A percentile compares a stretch with the other conserved stretches of the same genome.
Evolutionary conservation across 2,888 invertebrate species (phyloP).

Genomic region (Trissoscelio sp.): DNA sequence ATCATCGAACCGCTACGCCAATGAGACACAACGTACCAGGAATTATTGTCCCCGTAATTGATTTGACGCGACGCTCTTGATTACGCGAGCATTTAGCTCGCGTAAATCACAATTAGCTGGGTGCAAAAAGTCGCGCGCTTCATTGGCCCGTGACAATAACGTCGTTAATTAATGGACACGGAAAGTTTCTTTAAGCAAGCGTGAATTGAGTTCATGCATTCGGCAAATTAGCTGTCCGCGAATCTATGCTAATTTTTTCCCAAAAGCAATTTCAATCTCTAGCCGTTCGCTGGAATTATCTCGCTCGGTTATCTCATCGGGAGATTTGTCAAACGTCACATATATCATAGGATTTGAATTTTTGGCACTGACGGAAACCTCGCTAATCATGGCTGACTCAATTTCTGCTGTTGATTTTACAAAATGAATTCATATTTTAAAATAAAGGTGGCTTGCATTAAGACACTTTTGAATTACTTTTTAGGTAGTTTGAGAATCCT

Average conservation of each 20-base stretch:
- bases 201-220: background rate
- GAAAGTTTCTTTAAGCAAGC: constrained; percentile 42
- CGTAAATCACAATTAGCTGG: constrained; percentile 41
- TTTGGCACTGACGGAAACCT: constrained; percentile 60
- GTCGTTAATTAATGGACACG: constrained; percentile 44
- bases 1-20: constrained; percentile 40
- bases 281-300: constrained; percentile 24
- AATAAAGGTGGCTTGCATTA: too few species aligned
- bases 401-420: too few species aligned
- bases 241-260: constrained; percentile 30
- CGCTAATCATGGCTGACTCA: constrained; percentile 62
- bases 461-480: too few species aligned
- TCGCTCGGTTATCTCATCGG: constrained; percentile 46
- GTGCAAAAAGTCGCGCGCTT: constrained; percentile 16
- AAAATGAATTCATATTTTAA: too few species aligned
- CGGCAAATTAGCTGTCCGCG: constrained; percentile 14
- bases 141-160: constrained; percentile 12
- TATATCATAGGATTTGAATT: constrained; percentile 55
- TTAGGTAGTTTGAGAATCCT: too few species aligned
- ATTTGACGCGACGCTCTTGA: constrained; percentile 48
- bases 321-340: constrained; percentile 62
- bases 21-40: constrained; percentile 35
- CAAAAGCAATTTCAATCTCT: constrained; percentile 45
- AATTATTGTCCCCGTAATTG: constrained; percentile 56
- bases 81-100: constrained; percentile 28